These are phyloP conservation scores for Oxyura jamaicensis DNA, from an alignment of 2,113 vertebrate species.

Conservation along the genomic window DNA sequence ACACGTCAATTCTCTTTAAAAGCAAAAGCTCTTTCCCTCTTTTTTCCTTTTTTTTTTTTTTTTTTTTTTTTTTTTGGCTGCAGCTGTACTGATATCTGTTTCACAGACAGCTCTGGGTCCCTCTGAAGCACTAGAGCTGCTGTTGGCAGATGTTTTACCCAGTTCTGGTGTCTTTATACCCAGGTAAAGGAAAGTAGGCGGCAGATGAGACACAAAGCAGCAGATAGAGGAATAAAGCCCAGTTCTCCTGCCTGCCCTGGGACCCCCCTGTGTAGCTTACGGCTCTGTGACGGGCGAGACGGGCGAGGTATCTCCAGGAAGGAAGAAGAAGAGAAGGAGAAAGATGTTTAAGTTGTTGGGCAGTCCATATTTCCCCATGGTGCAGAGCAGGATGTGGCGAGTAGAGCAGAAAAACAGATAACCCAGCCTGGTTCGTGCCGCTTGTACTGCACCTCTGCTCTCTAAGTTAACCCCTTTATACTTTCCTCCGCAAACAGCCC, in stretches of 20 bases:
- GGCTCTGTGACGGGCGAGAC: neutral
- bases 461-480: constrained; percentile 24
- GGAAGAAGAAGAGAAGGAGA: constrained; percentile 42
- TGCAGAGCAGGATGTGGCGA: neutral
- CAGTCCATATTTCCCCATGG: neutral
- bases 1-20: neutral
- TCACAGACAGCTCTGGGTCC: neutral
- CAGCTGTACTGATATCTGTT: neutral
- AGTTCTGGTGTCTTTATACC: neutral
- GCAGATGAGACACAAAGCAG: neutral
- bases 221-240: neutral
- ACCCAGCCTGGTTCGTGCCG: neutral
- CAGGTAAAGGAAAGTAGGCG: neutral
- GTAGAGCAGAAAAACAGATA: neutral
- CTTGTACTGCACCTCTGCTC: neutral
- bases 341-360: neutral
- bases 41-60: no score
- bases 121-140: neutral
- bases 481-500: constrained; percentile 8
- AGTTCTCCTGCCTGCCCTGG: neutral
- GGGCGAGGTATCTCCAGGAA: neutral
- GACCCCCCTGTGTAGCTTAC: constrained; percentile 24
- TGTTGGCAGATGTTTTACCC: neutral
- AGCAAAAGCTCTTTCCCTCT: neutral
- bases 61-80: neutral